Conservation (phyloP, 1,140 invertebrate genomes). For the Drosophila ogumai region DNA sequence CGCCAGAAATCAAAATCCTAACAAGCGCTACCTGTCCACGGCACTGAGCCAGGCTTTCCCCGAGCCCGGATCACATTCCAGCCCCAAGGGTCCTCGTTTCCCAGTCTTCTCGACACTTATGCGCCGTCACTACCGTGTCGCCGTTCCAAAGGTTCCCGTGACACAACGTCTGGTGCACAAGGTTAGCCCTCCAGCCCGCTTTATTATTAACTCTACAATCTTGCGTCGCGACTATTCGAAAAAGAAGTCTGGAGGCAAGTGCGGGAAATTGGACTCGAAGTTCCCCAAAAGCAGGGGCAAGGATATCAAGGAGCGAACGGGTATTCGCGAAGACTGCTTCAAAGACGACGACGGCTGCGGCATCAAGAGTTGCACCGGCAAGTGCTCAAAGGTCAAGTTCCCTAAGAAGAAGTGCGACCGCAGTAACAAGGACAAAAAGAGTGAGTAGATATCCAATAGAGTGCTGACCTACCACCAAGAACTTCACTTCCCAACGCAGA, state of each 20-base stretch:
- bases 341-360: neutral
- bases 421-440: conserved; percentile 8
- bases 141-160: neutral
- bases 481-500: conserved; percentile 17
- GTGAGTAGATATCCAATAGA: conserved; percentile 14
- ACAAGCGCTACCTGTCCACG: conserved; percentile 49
- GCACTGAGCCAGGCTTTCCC: neutral
- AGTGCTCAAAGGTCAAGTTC: conserved; percentile 29
- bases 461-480: neutral
- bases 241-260: conserved; percentile 40
- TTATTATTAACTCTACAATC: conserved; percentile 13
- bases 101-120: conserved; percentile 37
- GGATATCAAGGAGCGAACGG: conserved; percentile 34
- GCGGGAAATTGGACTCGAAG: conserved; percentile 7
- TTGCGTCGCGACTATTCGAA: conserved; percentile 33
- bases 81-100: conserved; percentile 19
- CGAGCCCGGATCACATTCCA: neutral
- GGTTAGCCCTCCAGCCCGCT: conserved; percentile 1
- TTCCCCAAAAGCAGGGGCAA: conserved; percentile 34
- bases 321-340: conserved; percentile 51
- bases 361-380: conserved; percentile 2
- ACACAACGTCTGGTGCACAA: no score
- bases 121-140: conserved; percentile 50
- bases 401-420: conserved; percentile 61
- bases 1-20: neutral